Percentiles rank a stretch among this genome's conserved stretches.
Evolutionary conservation across 2,113 vertebrate species (phyloP).

Genomic region (Pardalotus punctatus): DNA sequence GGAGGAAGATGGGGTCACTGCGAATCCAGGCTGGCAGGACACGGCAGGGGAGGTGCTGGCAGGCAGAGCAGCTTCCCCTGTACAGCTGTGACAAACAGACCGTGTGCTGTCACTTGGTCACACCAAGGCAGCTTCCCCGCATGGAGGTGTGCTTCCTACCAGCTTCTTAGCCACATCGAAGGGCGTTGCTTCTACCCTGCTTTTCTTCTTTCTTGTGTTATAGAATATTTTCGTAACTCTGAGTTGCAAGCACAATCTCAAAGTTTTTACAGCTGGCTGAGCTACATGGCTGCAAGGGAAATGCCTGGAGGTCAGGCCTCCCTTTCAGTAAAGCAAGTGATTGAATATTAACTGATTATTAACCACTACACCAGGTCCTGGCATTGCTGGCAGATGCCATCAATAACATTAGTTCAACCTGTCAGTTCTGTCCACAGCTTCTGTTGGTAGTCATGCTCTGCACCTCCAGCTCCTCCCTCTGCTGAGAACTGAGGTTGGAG

Average conservation of each 20-base stretch:
- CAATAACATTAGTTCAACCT: neutral
- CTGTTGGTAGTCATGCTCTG: neutral
- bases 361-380: neutral
- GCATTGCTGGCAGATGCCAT: neutral
- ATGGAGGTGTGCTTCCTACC: neutral
- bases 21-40: neutral
- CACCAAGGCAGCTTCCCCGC: neutral
- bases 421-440: neutral
- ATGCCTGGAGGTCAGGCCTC: neutral
- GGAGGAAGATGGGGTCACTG: neutral
- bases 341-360: neutral
- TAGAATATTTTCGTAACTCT: neutral
- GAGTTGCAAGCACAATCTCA: neutral
- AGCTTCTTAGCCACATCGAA: neutral
- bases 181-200: accelerated
- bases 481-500: neutral
- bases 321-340: neutral
- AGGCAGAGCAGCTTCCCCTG: neutral
- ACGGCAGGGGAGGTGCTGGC: neutral
- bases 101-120: accelerated
- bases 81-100: neutral
- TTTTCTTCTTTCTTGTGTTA: neutral
- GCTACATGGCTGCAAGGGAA: neutral
- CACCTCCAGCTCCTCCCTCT: neutral
- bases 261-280: neutral